Percentiles rank a stretch among this genome's conserved stretches.
Conservation (phyloP, 2,113 vertebrate species). For the Electrona antarctica region DNA sequence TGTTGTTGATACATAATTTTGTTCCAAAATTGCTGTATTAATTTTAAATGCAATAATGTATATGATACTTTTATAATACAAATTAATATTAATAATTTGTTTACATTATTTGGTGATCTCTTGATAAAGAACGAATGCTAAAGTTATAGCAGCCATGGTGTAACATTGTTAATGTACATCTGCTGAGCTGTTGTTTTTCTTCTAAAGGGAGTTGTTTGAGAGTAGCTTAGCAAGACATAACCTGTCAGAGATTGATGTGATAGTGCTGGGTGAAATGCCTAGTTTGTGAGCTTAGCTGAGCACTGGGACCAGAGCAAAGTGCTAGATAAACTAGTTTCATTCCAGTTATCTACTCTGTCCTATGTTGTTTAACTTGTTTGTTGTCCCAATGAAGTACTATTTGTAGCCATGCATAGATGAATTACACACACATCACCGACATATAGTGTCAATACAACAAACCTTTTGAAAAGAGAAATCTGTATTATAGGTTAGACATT, state of each 20-base stretch:
- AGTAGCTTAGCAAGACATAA: constrained; percentile 35
- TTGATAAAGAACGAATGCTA: not conserved
- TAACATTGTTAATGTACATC: constrained; percentile 8
- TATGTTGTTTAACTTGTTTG: not conserved
- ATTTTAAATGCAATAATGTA: not conserved
- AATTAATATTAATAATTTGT: not conserved
- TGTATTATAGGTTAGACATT: not conserved
- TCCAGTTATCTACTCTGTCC: constrained; percentile 16
- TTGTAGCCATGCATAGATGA: not conserved
- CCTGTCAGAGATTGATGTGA: constrained; percentile 16
- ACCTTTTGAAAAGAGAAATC: not conserved
- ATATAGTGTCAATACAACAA: not conserved
- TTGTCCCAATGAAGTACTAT: not conserved
- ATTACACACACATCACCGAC: not conserved
- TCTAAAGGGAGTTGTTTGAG: constrained; percentile 23
- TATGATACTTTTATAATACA: not conserved
- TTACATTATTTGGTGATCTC: not conserved
- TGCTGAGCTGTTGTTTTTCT: constrained; percentile 13
- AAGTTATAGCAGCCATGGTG: not conserved
- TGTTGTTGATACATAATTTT: not conserved
- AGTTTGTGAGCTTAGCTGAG: constrained; percentile 27
- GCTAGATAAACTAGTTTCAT: constrained; percentile 52
- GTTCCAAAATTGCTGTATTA: not conserved
- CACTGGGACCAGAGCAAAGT: constrained; percentile 44
- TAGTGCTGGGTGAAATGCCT: constrained; percentile 29